These are phyloP conservation scores for Lacerta agilis DNA, from an alignment of 2,797 vertebrate species.

Conservation along the genomic window DNA sequence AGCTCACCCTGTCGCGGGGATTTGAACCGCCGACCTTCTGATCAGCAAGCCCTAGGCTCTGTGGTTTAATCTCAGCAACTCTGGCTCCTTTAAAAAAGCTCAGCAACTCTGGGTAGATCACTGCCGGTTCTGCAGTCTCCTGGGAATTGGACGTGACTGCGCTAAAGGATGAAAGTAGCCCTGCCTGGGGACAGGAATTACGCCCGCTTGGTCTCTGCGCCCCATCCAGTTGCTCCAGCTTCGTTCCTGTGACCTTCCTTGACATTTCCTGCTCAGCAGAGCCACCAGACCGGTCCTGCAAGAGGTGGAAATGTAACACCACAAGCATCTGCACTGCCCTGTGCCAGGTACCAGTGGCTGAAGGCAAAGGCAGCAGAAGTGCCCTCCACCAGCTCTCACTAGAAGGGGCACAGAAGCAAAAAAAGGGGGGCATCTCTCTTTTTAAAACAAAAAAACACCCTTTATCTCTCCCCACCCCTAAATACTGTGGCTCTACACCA, in stretches of 20 bases:
- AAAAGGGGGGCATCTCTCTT: neutral
- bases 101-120: too few relatives aligned
- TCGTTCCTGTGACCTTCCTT: slow-evolving; percentile 3
- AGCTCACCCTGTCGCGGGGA: too few relatives aligned
- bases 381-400: neutral
- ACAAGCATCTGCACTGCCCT: neutral
- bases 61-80: too few relatives aligned
- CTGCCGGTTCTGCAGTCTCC: too few relatives aligned
- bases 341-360: slow-evolving; percentile 5
- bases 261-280: slow-evolving; percentile 1
- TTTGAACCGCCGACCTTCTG: too few relatives aligned
- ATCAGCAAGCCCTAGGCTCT: too few relatives aligned
- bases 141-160: too few relatives aligned
- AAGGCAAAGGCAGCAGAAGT: neutral
- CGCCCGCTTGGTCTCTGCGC: neutral
- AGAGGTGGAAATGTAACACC: slow-evolving; percentile 15
- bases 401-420: neutral
- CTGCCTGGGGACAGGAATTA: neutral
- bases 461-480: neutral
- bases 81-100: too few relatives aligned
- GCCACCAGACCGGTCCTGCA: slow-evolving; percentile 20
- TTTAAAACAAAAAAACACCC: neutral
- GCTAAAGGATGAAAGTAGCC: too few relatives aligned
- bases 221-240: neutral
- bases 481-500: neutral